Evolutionary conservation across 2,797 vertebrate species (phyloP).

Genomic region (Chelon labrosus): DNA sequence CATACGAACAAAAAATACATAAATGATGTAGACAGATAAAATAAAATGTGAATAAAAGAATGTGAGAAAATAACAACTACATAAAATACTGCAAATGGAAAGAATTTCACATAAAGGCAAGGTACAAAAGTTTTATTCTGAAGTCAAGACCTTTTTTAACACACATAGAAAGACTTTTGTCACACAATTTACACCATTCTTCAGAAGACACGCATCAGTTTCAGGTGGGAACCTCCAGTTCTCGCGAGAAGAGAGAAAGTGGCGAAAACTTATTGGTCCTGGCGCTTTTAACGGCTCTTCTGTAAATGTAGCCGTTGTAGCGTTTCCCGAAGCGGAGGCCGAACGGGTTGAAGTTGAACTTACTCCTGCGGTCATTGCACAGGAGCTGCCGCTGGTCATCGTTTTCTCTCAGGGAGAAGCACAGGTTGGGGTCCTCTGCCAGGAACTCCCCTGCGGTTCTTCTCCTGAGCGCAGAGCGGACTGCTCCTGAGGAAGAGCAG

Average conservation of each 20-base stretch:
- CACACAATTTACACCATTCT: neutral
- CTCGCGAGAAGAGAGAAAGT: conserved; percentile 61
- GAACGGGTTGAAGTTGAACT: conserved; percentile 89
- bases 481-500: conserved; percentile 37
- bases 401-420: conserved; percentile 79
- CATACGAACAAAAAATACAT: too few species aligned
- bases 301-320: conserved; percentile 65
- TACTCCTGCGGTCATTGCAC: conserved; percentile 83
- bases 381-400: conserved; percentile 77
- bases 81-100: neutral
- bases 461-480: conserved; percentile 40
- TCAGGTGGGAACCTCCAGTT: conserved; percentile 69
- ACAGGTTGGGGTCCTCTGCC: conserved; percentile 74
- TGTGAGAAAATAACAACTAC: too few species aligned
- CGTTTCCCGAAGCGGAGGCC: conserved; percentile 88
- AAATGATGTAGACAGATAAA: too few species aligned
- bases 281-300: conserved; percentile 40
- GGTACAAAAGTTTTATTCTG: conserved; percentile 64
- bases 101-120: conserved; percentile 8
- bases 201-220: neutral
- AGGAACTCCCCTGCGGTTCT: conserved; percentile 39
- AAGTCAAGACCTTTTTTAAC: conserved; percentile 3
- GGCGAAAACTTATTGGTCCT: conserved; percentile 51
- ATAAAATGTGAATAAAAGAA: too few species aligned
- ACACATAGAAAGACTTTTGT: conserved; percentile 2